These are phyloP conservation scores for Tupaia tana DNA, from an alignment of 2,113 vertebrate species.

Conservation along the genomic window DNA sequence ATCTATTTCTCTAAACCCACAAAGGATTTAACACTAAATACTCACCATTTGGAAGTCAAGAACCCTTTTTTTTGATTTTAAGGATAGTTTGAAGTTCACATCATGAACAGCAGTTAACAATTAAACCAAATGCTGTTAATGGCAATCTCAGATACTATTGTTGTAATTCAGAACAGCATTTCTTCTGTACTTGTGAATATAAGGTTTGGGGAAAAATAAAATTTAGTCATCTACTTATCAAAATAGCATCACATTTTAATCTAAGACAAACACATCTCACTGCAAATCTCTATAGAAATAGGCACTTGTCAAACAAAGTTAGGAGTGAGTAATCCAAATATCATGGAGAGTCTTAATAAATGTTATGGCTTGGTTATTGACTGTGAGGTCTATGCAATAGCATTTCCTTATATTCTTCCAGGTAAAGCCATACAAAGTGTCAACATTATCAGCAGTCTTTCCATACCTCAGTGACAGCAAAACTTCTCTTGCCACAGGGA, in stretches of 20 bases:
- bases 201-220: not conserved
- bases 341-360: not conserved
- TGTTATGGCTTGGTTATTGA: not conserved
- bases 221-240: not conserved
- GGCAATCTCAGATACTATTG: not conserved
- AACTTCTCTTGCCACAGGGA: slow-evolving; percentile 97
- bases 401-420: not conserved
- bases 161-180: not conserved
- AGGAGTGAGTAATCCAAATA: not conserved
- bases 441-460: not conserved
- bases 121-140: not conserved
- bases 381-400: not conserved
- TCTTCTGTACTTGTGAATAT: not conserved
- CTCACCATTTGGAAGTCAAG: not conserved
- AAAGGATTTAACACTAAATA: not conserved
- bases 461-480: slow-evolving; percentile 95
- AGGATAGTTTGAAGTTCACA: not conserved
- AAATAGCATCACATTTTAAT: slow-evolving; percentile 25
- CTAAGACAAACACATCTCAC: not conserved
- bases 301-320: not conserved
- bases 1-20: not conserved
- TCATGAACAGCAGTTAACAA: not conserved
- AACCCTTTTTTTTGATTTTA: not conserved
- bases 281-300: not conserved
- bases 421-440: not conserved